phyloP scores from a whole-genome alignment of 2,113 vertebrate genomes.

The Seriola aureovittata region DNA sequence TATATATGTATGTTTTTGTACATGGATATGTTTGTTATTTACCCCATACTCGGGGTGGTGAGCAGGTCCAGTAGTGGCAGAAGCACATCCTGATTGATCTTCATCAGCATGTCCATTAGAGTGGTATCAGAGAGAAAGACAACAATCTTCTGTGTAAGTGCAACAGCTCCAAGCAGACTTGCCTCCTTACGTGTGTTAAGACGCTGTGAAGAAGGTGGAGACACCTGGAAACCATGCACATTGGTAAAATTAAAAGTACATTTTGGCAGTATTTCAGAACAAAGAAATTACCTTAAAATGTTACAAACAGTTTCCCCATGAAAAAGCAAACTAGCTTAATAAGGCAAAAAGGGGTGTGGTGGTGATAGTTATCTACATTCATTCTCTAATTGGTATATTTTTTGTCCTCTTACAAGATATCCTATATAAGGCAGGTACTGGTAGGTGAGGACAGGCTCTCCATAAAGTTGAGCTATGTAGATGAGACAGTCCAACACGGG shows the following conservation, averaged over 20 bases:
- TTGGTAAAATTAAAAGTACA: not conserved
- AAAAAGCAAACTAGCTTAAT: not conserved
- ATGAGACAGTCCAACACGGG: constrained; percentile 94
- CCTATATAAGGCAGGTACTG: constrained; percentile 98
- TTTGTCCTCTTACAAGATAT: constrained; percentile 90
- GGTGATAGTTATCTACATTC: not conserved
- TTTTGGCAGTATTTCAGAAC: not conserved
- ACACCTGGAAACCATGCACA: constrained; percentile 84
- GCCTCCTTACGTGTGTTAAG: constrained; percentile 98
- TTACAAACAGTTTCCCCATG: not conserved
- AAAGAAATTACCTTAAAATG: not conserved
- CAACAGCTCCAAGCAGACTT: constrained; percentile 92
- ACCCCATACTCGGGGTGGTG: constrained; percentile 91
- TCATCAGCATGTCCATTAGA: constrained; percentile 98
- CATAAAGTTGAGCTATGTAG: constrained; percentile 94
- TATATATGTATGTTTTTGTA: not conserved
- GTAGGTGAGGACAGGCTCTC: constrained; percentile 97
- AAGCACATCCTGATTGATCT: constrained; percentile 95
- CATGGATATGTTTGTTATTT: constrained; percentile 34
- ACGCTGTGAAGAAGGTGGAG: constrained; percentile 86
- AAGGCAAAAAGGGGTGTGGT: not conserved
- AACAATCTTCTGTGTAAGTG: constrained; percentile 94
- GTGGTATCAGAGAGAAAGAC: constrained; percentile 96
- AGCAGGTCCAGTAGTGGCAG: constrained; percentile 93
- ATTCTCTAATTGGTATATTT: not conserved